Evolutionary conservation across 2,113 vertebrate genomes (phyloP).

Genomic region (Furnarius figulus): DNA sequence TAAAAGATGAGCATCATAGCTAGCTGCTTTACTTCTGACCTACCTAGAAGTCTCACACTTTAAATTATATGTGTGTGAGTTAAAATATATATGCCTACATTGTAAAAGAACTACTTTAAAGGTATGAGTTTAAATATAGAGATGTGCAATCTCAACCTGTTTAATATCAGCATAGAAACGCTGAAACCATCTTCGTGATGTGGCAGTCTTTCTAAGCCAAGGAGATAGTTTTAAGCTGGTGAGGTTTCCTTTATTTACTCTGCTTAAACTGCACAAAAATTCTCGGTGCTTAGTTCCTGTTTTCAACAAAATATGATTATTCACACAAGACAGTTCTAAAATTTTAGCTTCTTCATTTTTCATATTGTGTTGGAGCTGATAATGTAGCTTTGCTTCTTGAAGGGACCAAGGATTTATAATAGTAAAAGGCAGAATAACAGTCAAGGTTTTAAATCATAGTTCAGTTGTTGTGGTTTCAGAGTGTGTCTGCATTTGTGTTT

Average conservation of each 20-base stretch:
- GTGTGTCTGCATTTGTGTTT: not conserved
- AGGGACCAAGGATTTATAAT: not conserved
- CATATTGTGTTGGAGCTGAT: not conserved
- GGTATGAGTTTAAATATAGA: not conserved
- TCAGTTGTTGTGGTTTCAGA: not conserved
- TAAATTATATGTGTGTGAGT: not conserved
- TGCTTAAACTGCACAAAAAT: not conserved
- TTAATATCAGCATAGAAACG: not conserved
- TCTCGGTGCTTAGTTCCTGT: not conserved
- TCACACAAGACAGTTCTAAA: not conserved
- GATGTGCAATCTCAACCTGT: not conserved
- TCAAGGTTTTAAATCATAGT: not conserved
- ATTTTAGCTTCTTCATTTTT: not conserved
- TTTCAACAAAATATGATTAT: not conserved
- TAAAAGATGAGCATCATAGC: not conserved
- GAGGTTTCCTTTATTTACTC: not conserved
- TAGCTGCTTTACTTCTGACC: not conserved
- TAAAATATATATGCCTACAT: not conserved
- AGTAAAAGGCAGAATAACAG: not conserved
- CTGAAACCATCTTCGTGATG: not conserved
- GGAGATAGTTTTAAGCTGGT: not conserved
- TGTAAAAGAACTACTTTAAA: not conserved
- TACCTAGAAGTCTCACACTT: not conserved
- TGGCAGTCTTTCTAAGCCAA: not conserved
- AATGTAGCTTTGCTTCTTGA: not conserved